These are phyloP conservation scores for Tipula unca DNA, from an alignment of 2,888 invertebrate species.

Conservation along the genomic window DNA sequence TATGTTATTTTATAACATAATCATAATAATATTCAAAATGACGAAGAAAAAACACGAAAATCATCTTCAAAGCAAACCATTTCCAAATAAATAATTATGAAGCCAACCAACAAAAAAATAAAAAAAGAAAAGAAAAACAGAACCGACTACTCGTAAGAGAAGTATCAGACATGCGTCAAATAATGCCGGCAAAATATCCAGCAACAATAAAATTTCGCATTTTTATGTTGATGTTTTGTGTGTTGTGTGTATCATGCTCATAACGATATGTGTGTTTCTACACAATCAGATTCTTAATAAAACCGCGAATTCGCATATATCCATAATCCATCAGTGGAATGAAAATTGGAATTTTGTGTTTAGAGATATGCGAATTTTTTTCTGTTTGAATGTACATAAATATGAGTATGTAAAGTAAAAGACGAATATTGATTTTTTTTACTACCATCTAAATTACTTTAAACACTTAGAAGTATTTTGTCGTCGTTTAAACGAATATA, in stretches of 20 bases:
- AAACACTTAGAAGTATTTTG: too few species aligned
- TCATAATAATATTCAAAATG: background rate
- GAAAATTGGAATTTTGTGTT: background rate
- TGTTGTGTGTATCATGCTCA: background rate
- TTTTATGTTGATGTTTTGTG: background rate
- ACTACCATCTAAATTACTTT: too few species aligned
- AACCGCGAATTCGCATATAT: background rate
- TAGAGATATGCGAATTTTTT: too few species aligned
- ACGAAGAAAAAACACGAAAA: background rate
- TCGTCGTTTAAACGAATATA: too few species aligned
- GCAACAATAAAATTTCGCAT: background rate
- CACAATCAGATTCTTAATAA: background rate
- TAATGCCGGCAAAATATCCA: background rate
- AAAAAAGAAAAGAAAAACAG: background rate
- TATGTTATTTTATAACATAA: background rate
- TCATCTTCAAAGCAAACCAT: background rate
- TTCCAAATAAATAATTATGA: background rate
- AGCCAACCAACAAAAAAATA: background rate
- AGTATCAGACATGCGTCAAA: background rate
- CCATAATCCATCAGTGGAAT: background rate
- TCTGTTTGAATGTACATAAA: too few species aligned
- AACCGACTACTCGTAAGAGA: background rate
- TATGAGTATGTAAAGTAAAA: too few species aligned
- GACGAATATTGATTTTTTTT: too few species aligned
- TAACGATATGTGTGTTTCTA: background rate